phyloP scores from a whole-genome alignment of 2,888 invertebrate genomes.

The Leptinotarsa peninsularis region DNA sequence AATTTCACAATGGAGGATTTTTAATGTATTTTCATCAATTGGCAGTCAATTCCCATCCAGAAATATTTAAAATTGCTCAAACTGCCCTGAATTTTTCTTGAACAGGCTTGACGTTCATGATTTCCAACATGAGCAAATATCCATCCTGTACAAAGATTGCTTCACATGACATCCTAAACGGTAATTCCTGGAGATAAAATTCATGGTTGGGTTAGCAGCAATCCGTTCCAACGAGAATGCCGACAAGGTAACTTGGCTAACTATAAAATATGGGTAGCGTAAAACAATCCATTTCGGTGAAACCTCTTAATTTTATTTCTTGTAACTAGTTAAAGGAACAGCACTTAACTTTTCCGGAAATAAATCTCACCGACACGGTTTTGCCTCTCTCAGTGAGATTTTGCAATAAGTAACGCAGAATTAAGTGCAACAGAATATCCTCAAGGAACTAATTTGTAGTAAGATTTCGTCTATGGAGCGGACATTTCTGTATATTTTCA shows the following conservation, averaged over 20 bases:
- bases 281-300: conserved; percentile 39
- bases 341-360: conserved; percentile 43
- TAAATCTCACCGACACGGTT: conserved; percentile 40
- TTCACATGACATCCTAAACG: conserved; percentile 1
- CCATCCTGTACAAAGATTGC: background rate
- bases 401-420: background rate
- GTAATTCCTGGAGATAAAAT: conserved; percentile 18
- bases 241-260: conserved; percentile 40
- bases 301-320: conserved; percentile 44
- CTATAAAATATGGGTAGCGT: conserved; percentile 43
- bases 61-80: too few relatives aligned
- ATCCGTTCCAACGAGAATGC: conserved; percentile 32
- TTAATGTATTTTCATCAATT: too few relatives aligned
- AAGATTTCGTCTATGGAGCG: background rate
- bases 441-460: conserved; percentile 4
- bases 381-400: conserved; percentile 31
- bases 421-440: conserved; percentile 1
- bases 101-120: too few relatives aligned
- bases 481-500: background rate
- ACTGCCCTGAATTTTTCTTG: too few relatives aligned
- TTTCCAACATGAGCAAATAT: background rate
- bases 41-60: too few relatives aligned
- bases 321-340: conserved; percentile 39
- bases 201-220: conserved; percentile 19
- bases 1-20: too few relatives aligned